Conservation (phyloP, 2,888 invertebrate species). For the Diploptera punctata region DNA sequence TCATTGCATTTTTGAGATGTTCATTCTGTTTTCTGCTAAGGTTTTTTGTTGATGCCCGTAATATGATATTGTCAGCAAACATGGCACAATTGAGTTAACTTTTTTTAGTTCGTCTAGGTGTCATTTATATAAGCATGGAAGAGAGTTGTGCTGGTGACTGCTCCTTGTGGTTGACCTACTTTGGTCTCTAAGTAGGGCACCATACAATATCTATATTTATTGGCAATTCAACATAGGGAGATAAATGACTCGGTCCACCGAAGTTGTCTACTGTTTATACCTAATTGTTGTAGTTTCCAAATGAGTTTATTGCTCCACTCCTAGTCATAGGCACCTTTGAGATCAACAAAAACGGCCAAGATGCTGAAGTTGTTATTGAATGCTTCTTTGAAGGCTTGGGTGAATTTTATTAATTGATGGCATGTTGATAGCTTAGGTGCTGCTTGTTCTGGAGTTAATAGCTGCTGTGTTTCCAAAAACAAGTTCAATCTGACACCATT, state of each 20-base stretch:
- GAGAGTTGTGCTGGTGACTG: not conserved
- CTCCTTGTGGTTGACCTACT: not conserved
- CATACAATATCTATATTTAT: not conserved
- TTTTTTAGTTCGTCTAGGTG: not conserved
- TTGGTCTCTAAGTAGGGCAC: not conserved
- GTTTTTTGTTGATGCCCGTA: not conserved
- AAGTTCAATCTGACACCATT: not conserved
- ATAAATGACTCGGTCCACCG: not conserved
- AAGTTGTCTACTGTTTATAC: no score
- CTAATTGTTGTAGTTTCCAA: no score
- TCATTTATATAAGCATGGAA: not conserved
- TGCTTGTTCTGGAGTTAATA: not conserved
- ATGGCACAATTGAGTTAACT: not conserved
- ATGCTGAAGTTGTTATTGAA: not conserved
- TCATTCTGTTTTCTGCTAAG: not conserved
- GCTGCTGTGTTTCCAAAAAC: no score
- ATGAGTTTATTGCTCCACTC: not conserved
- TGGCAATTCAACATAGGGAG: not conserved
- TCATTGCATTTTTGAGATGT: not conserved
- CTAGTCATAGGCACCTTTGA: not conserved
- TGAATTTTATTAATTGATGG: not conserved
- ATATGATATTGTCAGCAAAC: not conserved
- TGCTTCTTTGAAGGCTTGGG: not conserved
- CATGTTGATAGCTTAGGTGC: not conserved
- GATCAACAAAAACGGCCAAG: not conserved